Percentiles rank a stretch among this genome's conserved stretches.
These are phyloP conservation scores for Amphipyra berbera DNA, from an alignment of 2,888 invertebrate species.

Conservation along the genomic window DNA sequence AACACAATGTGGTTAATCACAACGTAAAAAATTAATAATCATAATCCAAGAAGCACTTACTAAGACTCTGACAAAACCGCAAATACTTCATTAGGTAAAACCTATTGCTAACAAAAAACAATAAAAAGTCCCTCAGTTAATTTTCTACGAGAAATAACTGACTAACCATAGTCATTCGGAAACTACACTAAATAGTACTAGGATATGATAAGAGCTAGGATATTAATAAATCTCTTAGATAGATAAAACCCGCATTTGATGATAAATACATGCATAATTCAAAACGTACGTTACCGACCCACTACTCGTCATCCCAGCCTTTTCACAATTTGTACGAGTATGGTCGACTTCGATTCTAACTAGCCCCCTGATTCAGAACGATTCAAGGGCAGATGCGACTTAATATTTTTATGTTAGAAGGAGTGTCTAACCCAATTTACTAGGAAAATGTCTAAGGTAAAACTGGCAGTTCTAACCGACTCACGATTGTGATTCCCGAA, in stretches of 20 bases:
- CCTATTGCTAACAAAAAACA: conserved; percentile 4
- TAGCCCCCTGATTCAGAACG: too few species aligned
- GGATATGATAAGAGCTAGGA: conserved; percentile 14
- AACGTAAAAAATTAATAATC: too few species aligned
- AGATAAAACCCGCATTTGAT: conserved; percentile 45
- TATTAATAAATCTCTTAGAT: conserved; percentile 14
- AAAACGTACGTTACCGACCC: neutral
- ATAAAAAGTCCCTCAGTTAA: neutral
- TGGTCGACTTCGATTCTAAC: neutral
- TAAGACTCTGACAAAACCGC: conserved; percentile 7
- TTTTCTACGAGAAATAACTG: neutral
- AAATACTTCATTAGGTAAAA: conserved; percentile 14
- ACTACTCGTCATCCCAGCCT: too few species aligned
- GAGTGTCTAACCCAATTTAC: too few species aligned
- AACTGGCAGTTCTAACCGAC: too few species aligned
- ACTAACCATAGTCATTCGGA: conserved; percentile 8
- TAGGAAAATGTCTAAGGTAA: too few species aligned
- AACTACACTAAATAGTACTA: conserved; percentile 11
- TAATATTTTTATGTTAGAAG: too few species aligned
- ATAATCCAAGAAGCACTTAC: neutral
- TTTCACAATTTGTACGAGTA: neutral
- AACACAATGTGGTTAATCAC: too few species aligned
- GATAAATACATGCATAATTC: conserved; percentile 22
- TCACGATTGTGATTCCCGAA: too few species aligned
- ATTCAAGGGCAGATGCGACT: neutral